phyloP scores from a whole-genome alignment of 2,113 vertebrate species.

The Litocranius walleri region DNA sequence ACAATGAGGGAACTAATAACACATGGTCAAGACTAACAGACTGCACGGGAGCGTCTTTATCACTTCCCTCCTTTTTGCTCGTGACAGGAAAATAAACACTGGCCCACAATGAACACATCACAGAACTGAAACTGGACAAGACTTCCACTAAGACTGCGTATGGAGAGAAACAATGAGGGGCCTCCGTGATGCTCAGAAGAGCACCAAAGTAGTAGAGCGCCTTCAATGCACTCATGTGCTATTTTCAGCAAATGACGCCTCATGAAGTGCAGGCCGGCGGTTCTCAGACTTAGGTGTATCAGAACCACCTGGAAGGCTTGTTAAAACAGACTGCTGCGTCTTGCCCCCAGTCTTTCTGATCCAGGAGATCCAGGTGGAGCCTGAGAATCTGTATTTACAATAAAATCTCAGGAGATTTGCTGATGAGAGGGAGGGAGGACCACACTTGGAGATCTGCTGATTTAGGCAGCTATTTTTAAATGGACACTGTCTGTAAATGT shows the following conservation, averaged over 20 bases:
- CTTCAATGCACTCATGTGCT: background rate
- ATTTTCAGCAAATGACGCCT: background rate
- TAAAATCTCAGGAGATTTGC: background rate
- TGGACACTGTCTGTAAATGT: background rate
- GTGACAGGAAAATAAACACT: background rate
- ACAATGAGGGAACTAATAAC: background rate
- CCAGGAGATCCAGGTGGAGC: background rate
- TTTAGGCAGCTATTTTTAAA: background rate
- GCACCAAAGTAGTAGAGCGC: background rate
- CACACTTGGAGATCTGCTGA: background rate
- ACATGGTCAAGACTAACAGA: background rate
- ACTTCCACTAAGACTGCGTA: background rate
- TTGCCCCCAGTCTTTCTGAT: background rate
- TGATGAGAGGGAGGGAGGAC: background rate
- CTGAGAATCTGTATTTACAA: background rate
- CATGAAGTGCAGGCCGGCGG: background rate
- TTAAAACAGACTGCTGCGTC: background rate
- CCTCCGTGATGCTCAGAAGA: background rate
- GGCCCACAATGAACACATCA: background rate
- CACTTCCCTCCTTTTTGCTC: background rate
- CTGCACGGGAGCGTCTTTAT: background rate
- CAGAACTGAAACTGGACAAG: background rate
- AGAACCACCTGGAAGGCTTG: background rate
- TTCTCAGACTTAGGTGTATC: background rate
- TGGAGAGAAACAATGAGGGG: background rate